A percentile compares a stretch with the other conserved stretches of the same genome.
Evolutionary conservation across 2,888 invertebrate genomes (phyloP).

Genomic region (Pomacea canaliculata): DNA sequence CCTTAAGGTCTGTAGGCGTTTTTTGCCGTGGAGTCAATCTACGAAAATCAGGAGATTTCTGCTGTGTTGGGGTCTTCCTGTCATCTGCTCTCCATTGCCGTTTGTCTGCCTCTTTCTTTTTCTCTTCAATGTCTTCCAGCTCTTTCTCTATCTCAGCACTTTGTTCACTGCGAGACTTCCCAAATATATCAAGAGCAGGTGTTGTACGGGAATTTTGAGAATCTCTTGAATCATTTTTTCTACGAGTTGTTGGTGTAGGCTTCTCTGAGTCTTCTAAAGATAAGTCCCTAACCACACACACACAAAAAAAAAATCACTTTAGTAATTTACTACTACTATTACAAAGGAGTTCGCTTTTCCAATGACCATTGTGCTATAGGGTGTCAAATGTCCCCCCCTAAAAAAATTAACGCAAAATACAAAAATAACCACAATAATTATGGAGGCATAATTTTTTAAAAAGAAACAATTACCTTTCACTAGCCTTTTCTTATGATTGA

Average conservation of each 20-base stretch:
- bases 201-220: slow-evolving; percentile 19
- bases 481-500: too few species aligned
- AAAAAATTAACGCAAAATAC: too few species aligned
- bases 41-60: slow-evolving; percentile 36
- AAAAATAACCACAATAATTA: too few species aligned
- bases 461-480: too few species aligned
- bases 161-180: slow-evolving; percentile 28
- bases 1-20: slow-evolving; percentile 19
- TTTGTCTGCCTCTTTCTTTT: slow-evolving; percentile 16
- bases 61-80: slow-evolving; percentile 28
- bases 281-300: background rate
- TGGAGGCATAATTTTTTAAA: too few species aligned
- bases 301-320: too few species aligned
- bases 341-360: too few species aligned
- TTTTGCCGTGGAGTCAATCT: slow-evolving; percentile 18
- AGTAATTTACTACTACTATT: too few species aligned
- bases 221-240: slow-evolving; percentile 20
- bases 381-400: too few species aligned
- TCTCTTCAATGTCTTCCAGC: slow-evolving; percentile 27
- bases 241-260: slow-evolving; percentile 30
- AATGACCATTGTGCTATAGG: too few species aligned
- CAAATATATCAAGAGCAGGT: slow-evolving; percentile 35
- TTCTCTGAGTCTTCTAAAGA: slow-evolving; percentile 24
- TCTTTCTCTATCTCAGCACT: slow-evolving; percentile 29
- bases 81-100: slow-evolving; percentile 13